These are phyloP conservation scores for Syncerus caffer DNA, from an alignment of 2,797 vertebrate species.

Conservation along the genomic window DNA sequence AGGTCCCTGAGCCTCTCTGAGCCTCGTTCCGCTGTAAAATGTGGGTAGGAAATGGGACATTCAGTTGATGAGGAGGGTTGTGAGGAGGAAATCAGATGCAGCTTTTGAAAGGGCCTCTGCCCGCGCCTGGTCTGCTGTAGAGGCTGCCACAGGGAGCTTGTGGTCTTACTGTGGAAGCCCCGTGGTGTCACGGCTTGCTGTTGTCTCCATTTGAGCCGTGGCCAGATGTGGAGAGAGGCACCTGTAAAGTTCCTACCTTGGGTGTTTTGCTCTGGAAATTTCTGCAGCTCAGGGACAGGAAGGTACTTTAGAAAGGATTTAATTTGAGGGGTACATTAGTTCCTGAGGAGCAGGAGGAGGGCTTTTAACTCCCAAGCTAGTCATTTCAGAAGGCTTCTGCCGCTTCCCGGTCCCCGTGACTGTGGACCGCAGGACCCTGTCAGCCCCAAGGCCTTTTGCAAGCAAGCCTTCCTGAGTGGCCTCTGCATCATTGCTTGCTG, in stretches of 20 bases:
- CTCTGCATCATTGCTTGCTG: constrained; percentile 77
- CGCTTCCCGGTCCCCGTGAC: constrained; percentile 44
- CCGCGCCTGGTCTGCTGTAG: neutral
- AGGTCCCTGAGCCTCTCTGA: neutral
- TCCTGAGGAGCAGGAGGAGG: constrained; percentile 9
- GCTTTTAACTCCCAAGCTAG: constrained; percentile 7
- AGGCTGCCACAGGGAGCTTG: too few species aligned
- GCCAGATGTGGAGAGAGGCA: neutral
- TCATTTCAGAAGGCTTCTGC: constrained; percentile 7
- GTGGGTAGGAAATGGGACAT: neutral
- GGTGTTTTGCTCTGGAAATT: neutral
- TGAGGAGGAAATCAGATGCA: neutral
- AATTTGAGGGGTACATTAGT: constrained; percentile 5
- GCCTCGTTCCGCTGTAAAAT: neutral
- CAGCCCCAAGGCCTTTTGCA: constrained; percentile 43
- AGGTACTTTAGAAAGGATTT: constrained; percentile 18
- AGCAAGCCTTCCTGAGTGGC: constrained; percentile 59
- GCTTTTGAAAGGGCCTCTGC: neutral
- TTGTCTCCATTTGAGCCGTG: neutral
- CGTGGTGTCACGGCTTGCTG: neutral
- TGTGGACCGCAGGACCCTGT: constrained; percentile 8
- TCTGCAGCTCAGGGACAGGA: neutral
- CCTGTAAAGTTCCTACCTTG: neutral
- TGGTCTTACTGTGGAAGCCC: neutral
- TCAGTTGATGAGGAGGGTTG: neutral